phyloP scores from a whole-genome alignment of 2,113 vertebrate species.

The Pholis gunnellus region DNA sequence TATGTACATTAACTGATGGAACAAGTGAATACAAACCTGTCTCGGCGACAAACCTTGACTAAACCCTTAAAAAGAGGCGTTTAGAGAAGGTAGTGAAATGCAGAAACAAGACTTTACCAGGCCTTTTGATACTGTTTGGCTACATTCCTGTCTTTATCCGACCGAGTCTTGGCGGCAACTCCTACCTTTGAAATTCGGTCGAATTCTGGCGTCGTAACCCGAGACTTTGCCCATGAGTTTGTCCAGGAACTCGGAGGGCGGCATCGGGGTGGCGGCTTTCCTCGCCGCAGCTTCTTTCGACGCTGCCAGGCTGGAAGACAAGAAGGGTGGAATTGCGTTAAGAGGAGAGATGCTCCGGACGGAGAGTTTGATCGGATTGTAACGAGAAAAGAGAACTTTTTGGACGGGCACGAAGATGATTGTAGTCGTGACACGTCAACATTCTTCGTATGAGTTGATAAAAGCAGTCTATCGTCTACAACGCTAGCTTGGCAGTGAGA shows the following conservation, averaged over 20 bases:
- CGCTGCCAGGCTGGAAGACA: slow-evolving; percentile 90
- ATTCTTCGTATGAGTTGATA: background rate
- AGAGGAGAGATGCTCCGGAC: background rate
- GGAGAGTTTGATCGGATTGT: background rate
- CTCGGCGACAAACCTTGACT: slow-evolving; percentile 30
- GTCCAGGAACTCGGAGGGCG: slow-evolving; percentile 98
- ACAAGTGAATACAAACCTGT: slow-evolving; percentile 69
- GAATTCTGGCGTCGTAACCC: slow-evolving; percentile 98
- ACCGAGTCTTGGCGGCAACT: slow-evolving; percentile 68
- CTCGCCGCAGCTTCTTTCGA: slow-evolving; percentile 97
- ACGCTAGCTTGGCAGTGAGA: background rate
- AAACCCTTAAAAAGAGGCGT: slow-evolving; percentile 31
- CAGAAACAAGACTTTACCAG: slow-evolving; percentile 36
- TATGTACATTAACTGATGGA: background rate
- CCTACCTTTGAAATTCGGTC: slow-evolving; percentile 99
- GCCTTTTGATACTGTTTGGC: slow-evolving; percentile 63
- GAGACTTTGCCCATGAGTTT: slow-evolving; percentile 98
- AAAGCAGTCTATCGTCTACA: background rate
- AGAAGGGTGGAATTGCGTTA: slow-evolving; percentile 14
- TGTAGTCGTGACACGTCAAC: background rate
- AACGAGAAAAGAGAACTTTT: slow-evolving; percentile 6
- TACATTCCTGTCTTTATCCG: slow-evolving; percentile 82
- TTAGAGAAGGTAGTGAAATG: slow-evolving; percentile 38
- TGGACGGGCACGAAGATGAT: slow-evolving; percentile 4
- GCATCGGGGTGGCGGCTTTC: slow-evolving; percentile 93